These are phyloP conservation scores for Chrysotoxum bicinctum DNA, from an alignment of 2,888 invertebrate genomes.

Conservation along the genomic window DNA sequence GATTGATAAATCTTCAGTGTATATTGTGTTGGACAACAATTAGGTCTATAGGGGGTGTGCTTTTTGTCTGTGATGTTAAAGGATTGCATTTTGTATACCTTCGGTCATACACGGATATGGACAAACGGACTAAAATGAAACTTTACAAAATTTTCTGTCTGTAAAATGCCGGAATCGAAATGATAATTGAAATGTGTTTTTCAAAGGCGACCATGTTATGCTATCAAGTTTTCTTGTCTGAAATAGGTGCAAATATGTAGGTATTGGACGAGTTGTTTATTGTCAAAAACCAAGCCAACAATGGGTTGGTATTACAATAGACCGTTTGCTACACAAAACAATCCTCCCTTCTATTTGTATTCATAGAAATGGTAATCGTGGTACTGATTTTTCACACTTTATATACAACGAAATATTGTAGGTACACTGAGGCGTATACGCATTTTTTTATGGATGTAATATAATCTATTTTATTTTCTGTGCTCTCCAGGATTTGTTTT, in stretches of 20 bases:
- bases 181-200: constrained; percentile 49
- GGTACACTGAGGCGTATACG: too few species aligned
- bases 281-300: neutral
- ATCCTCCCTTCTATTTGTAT: neutral
- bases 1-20: constrained; percentile 63
- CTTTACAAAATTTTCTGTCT: constrained; percentile 14
- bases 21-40: constrained; percentile 65
- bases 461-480: too few species aligned
- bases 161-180: constrained; percentile 36
- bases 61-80: neutral
- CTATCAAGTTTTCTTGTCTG: constrained; percentile 11
- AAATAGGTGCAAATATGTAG: neutral
- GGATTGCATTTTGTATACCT: constrained; percentile 3
- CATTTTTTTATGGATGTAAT: too few species aligned
- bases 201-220: neutral
- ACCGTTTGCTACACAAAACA: neutral
- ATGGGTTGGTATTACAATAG: neutral
- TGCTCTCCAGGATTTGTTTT: too few species aligned
- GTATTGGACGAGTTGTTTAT: neutral
- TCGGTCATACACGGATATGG: neutral
- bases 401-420: too few species aligned
- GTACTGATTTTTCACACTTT: too few species aligned
- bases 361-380: too few species aligned
- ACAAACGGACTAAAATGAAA: constrained; percentile 5
- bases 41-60: constrained; percentile 31